Percentiles rank a stretch among this genome's conserved stretches.
Conservation (phyloP, 1,140 invertebrate genomes). For the Drosophila parvula region DNA sequence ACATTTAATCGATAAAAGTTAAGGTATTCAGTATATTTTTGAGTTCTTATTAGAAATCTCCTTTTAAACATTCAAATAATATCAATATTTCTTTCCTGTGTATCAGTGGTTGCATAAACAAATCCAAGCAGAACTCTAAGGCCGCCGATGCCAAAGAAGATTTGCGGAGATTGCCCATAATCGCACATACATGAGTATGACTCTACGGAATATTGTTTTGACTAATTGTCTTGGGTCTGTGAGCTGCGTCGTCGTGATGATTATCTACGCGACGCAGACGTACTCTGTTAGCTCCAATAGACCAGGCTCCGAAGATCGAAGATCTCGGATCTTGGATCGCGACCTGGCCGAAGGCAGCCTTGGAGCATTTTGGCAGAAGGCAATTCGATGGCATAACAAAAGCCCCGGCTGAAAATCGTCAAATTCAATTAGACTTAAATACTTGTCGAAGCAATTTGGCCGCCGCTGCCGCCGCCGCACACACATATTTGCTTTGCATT, state of each 20-base stretch:
- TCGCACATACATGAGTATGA: slow-evolving; percentile 39
- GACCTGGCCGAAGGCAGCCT: slow-evolving; percentile 56
- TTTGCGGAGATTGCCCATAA: slow-evolving; percentile 74
- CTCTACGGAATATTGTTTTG: slow-evolving; percentile 70
- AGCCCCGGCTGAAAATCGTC: slow-evolving; percentile 56
- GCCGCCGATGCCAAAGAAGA: slow-evolving; percentile 76
- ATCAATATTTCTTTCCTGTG: not conserved
- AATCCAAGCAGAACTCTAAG: slow-evolving; percentile 55
- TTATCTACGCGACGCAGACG: slow-evolving; percentile 52
- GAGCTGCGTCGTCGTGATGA: slow-evolving; percentile 62
- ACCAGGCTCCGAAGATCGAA: slow-evolving; percentile 44
- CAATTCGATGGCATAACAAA: slow-evolving; percentile 27
- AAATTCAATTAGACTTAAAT: slow-evolving; percentile 83
- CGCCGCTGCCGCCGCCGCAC: slow-evolving; percentile 12
- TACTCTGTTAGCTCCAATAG: slow-evolving; percentile 2
- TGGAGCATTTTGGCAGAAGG: slow-evolving; percentile 73
- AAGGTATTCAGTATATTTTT: too few relatives aligned
- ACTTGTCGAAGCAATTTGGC: slow-evolving; percentile 76
- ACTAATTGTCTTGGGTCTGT: slow-evolving; percentile 65
- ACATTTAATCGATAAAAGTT: too few relatives aligned
- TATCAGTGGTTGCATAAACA: slow-evolving; percentile 52
- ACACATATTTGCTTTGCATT: slow-evolving; percentile 77
- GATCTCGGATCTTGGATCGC: slow-evolving; percentile 8
- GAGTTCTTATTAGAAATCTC: too few relatives aligned
- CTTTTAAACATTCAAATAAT: too few relatives aligned